phyloP scores from a whole-genome alignment of 2,888 invertebrate species.

The Petrolisthes manimaculis region DNA sequence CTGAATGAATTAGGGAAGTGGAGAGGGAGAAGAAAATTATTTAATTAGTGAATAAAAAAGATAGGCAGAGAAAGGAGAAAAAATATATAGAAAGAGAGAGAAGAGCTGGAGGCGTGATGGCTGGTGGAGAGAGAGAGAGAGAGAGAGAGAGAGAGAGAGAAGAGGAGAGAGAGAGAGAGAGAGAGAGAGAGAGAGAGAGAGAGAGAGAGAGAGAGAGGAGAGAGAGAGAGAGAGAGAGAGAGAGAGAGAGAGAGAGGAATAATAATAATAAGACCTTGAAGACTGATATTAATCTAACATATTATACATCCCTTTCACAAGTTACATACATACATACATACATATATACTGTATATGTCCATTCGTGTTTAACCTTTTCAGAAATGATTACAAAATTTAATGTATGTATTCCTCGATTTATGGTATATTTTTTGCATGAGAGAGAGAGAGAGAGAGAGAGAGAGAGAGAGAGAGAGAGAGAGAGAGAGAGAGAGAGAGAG shows the following conservation, averaged over 20 bases:
- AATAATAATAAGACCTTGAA: too few relatives aligned
- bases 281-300: too few relatives aligned
- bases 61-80: too few relatives aligned
- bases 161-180: not conserved
- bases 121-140: too few relatives aligned
- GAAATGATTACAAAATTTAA: not conserved
- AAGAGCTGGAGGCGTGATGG: too few relatives aligned
- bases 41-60: too few relatives aligned
- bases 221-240: not conserved
- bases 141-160: not conserved
- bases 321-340: not conserved
- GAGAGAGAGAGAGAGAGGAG: not conserved
- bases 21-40: not conserved
- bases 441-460: not conserved
- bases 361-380: not conserved
- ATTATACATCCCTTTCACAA: not conserved
- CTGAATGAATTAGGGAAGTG: not conserved
- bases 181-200: not conserved
- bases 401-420: not conserved
- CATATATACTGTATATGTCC: not conserved
- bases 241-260: too few relatives aligned
- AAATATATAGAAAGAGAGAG: too few relatives aligned
- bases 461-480: conserved; percentile 1
- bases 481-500: not conserved
- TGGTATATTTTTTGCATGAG: too few relatives aligned